phyloP scores from a whole-genome alignment of 2,797 vertebrate species.

The Masticophis lateralis region DNA sequence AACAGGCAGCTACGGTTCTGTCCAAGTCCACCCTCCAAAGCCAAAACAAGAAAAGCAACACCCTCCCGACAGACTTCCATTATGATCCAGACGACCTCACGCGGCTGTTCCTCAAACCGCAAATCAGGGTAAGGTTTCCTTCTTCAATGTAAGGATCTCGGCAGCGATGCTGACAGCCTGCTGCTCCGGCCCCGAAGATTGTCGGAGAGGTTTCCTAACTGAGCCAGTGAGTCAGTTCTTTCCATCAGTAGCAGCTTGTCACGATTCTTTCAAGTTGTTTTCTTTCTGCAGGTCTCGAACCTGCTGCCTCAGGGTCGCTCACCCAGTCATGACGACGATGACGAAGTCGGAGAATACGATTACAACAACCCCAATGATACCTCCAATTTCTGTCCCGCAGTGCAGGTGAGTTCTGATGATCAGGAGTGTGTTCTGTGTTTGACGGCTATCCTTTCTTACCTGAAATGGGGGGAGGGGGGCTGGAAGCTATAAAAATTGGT shows the following conservation, averaged over 20 bases:
- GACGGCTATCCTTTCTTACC: background rate
- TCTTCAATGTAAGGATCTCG: background rate
- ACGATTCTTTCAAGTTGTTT: background rate
- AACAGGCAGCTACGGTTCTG: slow-evolving; percentile 81
- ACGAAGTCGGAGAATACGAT: slow-evolving; percentile 84
- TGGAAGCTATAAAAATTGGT: background rate
- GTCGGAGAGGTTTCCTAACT: background rate
- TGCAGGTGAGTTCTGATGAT: slow-evolving; percentile 72
- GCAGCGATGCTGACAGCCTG: background rate
- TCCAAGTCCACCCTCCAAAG: slow-evolving; percentile 79
- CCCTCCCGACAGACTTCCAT: slow-evolving; percentile 85
- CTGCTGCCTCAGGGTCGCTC: slow-evolving; percentile 53
- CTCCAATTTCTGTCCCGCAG: slow-evolving; percentile 88
- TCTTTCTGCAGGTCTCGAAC: slow-evolving; percentile 71
- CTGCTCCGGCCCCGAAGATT: background rate
- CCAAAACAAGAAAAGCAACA: slow-evolving; percentile 78
- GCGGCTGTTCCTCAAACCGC: slow-evolving; percentile 84
- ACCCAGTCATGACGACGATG: slow-evolving; percentile 76
- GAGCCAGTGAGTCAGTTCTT: background rate
- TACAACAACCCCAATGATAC: slow-evolving; percentile 92
- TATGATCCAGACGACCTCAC: slow-evolving; percentile 79
- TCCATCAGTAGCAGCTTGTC: background rate
- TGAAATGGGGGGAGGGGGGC: no score
- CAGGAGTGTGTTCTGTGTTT: no score
- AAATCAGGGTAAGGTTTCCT: slow-evolving; percentile 73